Evolutionary conservation across 2,888 invertebrate species (phyloP), one percentile per base, ranked within the genome.

Genomic region (Apamea anceps): DNA sequence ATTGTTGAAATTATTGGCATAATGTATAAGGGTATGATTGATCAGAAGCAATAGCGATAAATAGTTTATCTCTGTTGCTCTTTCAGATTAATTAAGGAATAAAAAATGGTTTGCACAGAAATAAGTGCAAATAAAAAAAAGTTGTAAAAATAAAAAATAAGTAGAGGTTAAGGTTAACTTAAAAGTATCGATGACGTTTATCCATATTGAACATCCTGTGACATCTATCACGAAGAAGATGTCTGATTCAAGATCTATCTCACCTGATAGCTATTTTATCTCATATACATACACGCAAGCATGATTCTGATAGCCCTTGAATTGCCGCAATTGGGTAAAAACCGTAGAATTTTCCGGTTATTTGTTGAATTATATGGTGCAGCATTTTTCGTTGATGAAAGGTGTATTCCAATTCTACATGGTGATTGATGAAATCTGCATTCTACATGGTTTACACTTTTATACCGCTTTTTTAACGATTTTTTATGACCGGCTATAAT

Each of bases 1-100:
- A 81, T 79, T 80, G 87, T 85, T 81, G 77, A 79, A 77, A 87
- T 79, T 78, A 80, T 85, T 89, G 81, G 45, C 82, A 72, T 71
- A 66, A 76, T 81, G 57, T 28, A 60, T 72, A 25, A 5, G 25
- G 12, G 1, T 25, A 63, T 57, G 15, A 62, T 32, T 67, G 32
- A 72, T 81, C 13, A 70, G 32, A 45, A 45, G 18, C n/a, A 37
- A 62, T 0, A 18, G 13, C 15, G 18, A n/a, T 6, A 4, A n/a
- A 60, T n/a, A n/a, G 1, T 25, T n/a, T n/a, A 12, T n/a, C 5
- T n/a, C 12, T 12, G n/a, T n/a, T 60, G 4, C 12, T 60, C 1
- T n/a, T 21, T 60, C 1, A 5, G n/a, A n/a, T 60, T n/a, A 60
- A n/a, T 57, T 10, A 57, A 25, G 25, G 10, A 5, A 48, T 48